Conservation (phyloP, 1,140 invertebrate species). For the Drosophila erecta region DNA sequence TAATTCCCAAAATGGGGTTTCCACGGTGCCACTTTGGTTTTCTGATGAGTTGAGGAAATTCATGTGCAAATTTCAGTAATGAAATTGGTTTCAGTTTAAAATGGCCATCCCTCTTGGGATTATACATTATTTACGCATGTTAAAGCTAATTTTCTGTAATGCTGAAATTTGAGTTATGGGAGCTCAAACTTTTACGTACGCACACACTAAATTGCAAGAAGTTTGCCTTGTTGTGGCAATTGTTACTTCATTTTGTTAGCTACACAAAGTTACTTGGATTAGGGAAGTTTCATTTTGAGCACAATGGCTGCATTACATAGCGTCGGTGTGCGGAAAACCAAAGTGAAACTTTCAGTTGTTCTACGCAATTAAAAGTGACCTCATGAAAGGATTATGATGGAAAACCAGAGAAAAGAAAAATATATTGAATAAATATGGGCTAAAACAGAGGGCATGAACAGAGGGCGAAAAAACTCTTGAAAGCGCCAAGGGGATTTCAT, state of each 20-base stretch:
- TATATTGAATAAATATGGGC: neutral
- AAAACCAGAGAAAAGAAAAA: neutral
- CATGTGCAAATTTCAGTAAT: neutral
- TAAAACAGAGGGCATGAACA: neutral
- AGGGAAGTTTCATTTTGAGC: neutral
- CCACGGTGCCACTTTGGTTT: neutral
- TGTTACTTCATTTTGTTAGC: slow-evolving; percentile 4
- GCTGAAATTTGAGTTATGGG: neutral
- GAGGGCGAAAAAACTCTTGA: neutral
- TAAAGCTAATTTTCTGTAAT: neutral
- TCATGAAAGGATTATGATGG: neutral
- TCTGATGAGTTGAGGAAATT: too few species aligned
- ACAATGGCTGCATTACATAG: neutral
- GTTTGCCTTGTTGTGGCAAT: slow-evolving; percentile 2
- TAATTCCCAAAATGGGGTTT: neutral
- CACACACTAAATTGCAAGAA: neutral
- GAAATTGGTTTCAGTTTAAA: neutral
- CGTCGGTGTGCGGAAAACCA: slow-evolving; percentile 2
- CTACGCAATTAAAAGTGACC: slow-evolving; percentile 1
- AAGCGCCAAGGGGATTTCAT: too few species aligned
- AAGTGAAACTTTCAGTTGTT: slow-evolving; percentile 1
- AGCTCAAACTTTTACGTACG: slow-evolving; percentile 13
- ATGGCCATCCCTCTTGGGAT: neutral
- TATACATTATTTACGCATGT: neutral
- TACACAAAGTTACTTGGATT: neutral